Evolutionary conservation across 2,797 vertebrate species (phyloP).

Genomic region (Megalops cyprinoides): DNA sequence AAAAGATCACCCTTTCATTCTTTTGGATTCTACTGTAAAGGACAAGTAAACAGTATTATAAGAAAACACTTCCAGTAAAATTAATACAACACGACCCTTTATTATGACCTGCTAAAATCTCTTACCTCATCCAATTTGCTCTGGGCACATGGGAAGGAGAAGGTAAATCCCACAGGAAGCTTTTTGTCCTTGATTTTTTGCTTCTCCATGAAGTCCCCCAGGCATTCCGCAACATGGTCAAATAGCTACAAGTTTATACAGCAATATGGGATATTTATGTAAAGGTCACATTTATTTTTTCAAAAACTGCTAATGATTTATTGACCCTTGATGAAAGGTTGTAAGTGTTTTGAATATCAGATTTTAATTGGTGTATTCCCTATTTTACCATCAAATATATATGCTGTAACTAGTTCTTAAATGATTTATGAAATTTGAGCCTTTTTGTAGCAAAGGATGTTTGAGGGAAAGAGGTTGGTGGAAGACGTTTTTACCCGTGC

Average conservation of each 20-base stretch:
- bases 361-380: neutral
- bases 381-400: neutral
- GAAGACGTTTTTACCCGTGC: constrained; percentile 73
- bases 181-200: constrained; percentile 97
- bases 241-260: constrained; percentile 79
- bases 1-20: too few relatives aligned
- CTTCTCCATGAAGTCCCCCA: constrained; percentile 97
- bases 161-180: constrained; percentile 93
- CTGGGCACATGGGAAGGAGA: constrained; percentile 94
- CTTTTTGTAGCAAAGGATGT: neutral
- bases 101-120: neutral
- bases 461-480: neutral
- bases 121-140: constrained; percentile 94
- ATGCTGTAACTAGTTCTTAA: too few relatives aligned
- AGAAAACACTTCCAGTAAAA: too few relatives aligned
- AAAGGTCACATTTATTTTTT: neutral
- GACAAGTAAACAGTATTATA: neutral
- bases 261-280: neutral
- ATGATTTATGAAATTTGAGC: neutral
- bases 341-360: neutral
- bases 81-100: neutral
- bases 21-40: neutral
- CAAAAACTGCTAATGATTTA: neutral
- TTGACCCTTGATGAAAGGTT: neutral
- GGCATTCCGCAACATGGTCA: constrained; percentile 95